Base-by-base conservation (phyloP, 2,113 vertebrate genomes). In the Hystrix cristata region DNA sequence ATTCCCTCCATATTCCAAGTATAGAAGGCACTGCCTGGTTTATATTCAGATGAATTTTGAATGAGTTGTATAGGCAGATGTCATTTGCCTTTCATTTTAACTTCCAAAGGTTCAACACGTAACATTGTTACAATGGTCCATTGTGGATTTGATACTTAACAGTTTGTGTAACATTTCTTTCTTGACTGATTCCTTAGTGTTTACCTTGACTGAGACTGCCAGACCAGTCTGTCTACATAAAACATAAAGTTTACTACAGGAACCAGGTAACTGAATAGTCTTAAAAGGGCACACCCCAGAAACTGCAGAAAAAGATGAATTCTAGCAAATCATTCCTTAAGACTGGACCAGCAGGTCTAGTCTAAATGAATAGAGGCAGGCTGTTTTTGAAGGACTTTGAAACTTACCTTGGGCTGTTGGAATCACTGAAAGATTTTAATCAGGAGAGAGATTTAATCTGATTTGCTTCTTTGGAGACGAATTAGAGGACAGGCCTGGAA, bases 391-490 rank as follows among this genome's bases (percentile, higher is more conserved):
- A 96, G 79, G 46, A 59, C n/a, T 93, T 92, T 85, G 53, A 79
- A 74, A 69, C 34, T 79, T 89, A 80, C 12, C 55, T 79, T 53
- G 57, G 81, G n/a, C 46, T 83, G 38, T 83, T 95, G 55, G 76
- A 87, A 64, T 90, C 64, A 46, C 48, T 65, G 59, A 90, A 88
- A 87, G 59, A 78, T 78, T 95, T 94, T 82, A 87, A 87, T 92
- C 29, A 43, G 48, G 11, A 5, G 57, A 92, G 48, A 95, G 31
- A 90, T 85, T 88, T 92, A 81, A 88, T 95, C 80, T 92, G 64
- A 92, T 95, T 81, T 93, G 64, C 60, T 96, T 3, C 84, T 95
- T 94, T 57, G 29, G 31, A 82, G 65, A 83, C 90, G 65, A 82
- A 79, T 90, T 95, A 95, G 62, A 74, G 23, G n/a, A 57, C 55